phyloP scores from a whole-genome alignment of 2,797 vertebrate genomes.

The Spondyliosoma cantharus region DNA sequence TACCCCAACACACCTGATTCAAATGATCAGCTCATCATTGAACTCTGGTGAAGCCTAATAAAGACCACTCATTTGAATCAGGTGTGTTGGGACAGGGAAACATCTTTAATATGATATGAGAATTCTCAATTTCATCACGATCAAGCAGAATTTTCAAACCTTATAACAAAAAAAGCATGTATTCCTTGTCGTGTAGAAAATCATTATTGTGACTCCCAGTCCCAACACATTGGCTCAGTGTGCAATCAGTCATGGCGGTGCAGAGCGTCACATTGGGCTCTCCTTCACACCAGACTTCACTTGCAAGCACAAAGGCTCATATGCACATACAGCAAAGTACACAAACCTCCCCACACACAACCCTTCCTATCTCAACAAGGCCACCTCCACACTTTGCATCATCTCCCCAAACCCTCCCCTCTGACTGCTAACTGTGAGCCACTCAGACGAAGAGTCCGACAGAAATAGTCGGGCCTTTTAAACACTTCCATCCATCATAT shows the following conservation, averaged over 20 bases:
- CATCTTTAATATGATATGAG: not conserved
- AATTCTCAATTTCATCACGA: not conserved
- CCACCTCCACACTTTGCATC: constrained; percentile 37
- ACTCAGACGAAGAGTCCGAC: constrained; percentile 46
- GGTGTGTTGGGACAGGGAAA: no score
- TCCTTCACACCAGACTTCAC: constrained; percentile 60
- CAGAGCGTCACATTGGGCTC: constrained; percentile 36
- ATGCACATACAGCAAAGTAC: constrained; percentile 9
- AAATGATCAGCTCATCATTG: no score
- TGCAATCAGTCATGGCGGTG: constrained; percentile 41
- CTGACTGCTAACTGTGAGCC: constrained; percentile 47
- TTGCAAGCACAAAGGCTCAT: constrained; percentile 9
- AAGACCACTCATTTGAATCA: no score
- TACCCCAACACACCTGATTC: no score
- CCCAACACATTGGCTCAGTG: constrained; percentile 17
- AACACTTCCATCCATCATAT: constrained; percentile 68
- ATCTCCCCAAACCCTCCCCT: constrained; percentile 40
- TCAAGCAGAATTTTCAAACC: not conserved
- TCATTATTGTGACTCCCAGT: not conserved
- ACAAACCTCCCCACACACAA: constrained; percentile 30
- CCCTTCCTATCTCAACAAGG: constrained; percentile 21
- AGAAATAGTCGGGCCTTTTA: constrained; percentile 53
- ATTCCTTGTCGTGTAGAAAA: not conserved
- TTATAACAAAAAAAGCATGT: not conserved
- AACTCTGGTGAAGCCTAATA: no score